These are phyloP conservation scores for Sycobia sp. DNA, from an alignment of 1,140 invertebrate genomes.

Conservation along the genomic window DNA sequence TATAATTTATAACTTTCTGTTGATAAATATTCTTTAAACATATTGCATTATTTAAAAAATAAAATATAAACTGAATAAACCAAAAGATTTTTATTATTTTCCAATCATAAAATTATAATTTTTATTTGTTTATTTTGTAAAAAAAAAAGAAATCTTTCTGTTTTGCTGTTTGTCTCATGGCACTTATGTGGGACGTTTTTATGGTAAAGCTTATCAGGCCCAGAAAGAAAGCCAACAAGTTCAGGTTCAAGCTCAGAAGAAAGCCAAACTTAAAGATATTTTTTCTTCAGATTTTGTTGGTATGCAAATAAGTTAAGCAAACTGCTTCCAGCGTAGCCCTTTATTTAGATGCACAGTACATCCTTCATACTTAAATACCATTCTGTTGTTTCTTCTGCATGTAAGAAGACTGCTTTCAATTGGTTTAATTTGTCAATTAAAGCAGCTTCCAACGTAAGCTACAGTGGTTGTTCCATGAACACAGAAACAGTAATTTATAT, in stretches of 20 bases:
- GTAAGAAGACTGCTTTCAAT: constrained; percentile 27
- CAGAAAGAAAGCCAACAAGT: constrained; percentile 63
- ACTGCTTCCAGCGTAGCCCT: constrained; percentile 40
- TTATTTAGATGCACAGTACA: constrained; percentile 38
- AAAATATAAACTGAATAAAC: too few species aligned
- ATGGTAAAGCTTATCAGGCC: constrained; percentile 71
- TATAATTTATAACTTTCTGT: too few species aligned
- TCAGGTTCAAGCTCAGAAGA: constrained; percentile 69
- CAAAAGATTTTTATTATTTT: too few species aligned
- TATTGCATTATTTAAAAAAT: too few species aligned
- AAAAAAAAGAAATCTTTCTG: constrained; percentile 31
- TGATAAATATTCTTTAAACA: too few species aligned
- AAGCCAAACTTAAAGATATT: constrained; percentile 77
- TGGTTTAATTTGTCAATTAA: constrained; percentile 32
- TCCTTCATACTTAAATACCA: constrained; percentile 19
- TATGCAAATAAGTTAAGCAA: constrained; percentile 54
- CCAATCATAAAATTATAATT: constrained; percentile 27
- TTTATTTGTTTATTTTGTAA: constrained; percentile 29
- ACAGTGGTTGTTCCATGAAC: constrained; percentile 26
- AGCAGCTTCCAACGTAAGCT: constrained; percentile 24
- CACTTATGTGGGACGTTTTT: constrained; percentile 45
- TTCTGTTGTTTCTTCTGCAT: constrained; percentile 31
- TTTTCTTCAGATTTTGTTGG: constrained; percentile 75
- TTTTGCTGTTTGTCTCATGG: constrained; percentile 47
- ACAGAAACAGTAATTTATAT: constrained; percentile 28